Base-by-base conservation (phyloP, 1,140 invertebrate species). In the Drosophila pruinosa region DNA sequence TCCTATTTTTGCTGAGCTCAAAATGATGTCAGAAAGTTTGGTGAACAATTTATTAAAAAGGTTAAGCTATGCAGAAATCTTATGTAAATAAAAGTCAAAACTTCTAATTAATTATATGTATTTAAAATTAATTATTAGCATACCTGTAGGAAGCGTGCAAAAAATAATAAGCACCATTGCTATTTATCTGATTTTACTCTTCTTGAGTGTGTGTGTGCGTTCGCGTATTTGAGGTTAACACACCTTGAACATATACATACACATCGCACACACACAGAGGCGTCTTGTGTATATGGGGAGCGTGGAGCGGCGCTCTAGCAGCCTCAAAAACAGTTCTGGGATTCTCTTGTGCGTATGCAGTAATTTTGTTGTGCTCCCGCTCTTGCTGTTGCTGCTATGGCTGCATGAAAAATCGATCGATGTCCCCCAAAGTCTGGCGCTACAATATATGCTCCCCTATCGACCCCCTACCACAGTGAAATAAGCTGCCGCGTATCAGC, bases 241-340 rank as follows among this genome's bases (percentile, higher is more conserved):
- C 88, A 90, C 88, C 88, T 90, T 90, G 88, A 78, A 80, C 78
- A 80, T 80, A 72, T 90, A 90, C 82, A 90, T 71, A 90, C 88
- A 80, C 63, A 68, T 59, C 72, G 24, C 57, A 75, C 58, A 73
- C 64, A 48, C 10, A 47, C n/a, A 31, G 12, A 12, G 19, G 15
- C 22, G 12, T 21, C n/a, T 22, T 45, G 54, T 58, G 24, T 45
- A n/a, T 45, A n/a, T 28, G 57, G 21, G 15, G 52, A 54, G 52
- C 36, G 12, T 38, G 34, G 52, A 31, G 52, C 52, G 34, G 19
- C 34, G 39, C 62, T 56, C 31, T 57, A 31, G 21, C 62, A 48
- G 34, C 57, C 72, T 57, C 64, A 61, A 70, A 62, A 74, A 34
- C 52, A 61, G 47, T 38, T 63, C 48, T 53, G 26, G 26, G 50